Evolutionary conservation across 2,113 vertebrate genomes (phyloP).

Genomic region (Naja naja): DNA sequence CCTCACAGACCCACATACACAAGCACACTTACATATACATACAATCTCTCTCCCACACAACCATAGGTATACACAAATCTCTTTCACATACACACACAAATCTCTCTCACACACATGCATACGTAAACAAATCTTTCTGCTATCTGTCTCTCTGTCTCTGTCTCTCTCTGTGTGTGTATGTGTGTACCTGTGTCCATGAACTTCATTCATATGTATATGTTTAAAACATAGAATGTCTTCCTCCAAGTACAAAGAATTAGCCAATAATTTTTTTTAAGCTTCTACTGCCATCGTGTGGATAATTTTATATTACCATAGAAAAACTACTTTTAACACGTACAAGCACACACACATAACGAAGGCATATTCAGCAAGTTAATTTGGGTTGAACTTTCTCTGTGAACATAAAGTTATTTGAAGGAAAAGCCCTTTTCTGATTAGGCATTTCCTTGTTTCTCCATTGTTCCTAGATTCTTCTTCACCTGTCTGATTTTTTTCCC

Average conservation of each 20-base stretch:
- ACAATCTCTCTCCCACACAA: too few species aligned
- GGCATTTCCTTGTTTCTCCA: neutral
- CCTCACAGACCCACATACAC: too few species aligned
- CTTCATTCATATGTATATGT: neutral
- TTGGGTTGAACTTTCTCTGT: neutral
- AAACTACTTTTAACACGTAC: neutral
- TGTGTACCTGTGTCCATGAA: neutral
- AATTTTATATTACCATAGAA: neutral
- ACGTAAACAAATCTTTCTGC: too few species aligned
- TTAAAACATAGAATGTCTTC: neutral
- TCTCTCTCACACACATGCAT: too few species aligned
- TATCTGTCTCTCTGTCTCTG: too few species aligned
- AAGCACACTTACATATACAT: too few species aligned
- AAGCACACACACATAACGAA: neutral
- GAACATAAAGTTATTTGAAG: neutral
- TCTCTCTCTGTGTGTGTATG: too few species aligned
- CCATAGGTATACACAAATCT: too few species aligned
- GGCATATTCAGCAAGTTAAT: neutral
- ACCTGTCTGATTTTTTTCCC: neutral
- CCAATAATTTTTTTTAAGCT: neutral
- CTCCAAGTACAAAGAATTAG: neutral
- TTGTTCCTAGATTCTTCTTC: neutral
- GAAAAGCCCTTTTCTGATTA: neutral
- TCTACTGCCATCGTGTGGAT: constrained; percentile 57
- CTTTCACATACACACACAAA: too few species aligned